Conservation (phyloP, 2,888 invertebrate genomes). For the Apamea anceps region DNA sequence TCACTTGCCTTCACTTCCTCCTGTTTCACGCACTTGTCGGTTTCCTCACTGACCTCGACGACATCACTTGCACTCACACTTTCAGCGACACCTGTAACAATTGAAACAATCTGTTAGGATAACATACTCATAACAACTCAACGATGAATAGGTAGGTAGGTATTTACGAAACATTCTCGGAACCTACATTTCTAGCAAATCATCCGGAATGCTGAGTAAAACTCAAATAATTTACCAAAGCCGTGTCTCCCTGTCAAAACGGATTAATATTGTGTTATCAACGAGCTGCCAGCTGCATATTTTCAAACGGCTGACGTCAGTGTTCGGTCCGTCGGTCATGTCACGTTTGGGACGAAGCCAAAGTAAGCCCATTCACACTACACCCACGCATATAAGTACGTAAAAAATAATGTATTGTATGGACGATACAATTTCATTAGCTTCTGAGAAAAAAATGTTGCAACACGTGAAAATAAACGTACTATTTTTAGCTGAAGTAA, state of each 20-base stretch:
- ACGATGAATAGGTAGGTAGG: background rate
- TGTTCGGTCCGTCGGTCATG: slow-evolving; percentile 65
- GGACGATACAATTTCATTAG: slow-evolving; percentile 51
- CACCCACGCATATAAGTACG: slow-evolving; percentile 73
- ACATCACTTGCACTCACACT: slow-evolving; percentile 88
- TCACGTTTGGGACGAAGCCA: slow-evolving; percentile 85
- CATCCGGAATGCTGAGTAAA: slow-evolving; percentile 35
- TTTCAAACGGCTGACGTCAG: slow-evolving; percentile 81
- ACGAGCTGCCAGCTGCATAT: slow-evolving; percentile 74
- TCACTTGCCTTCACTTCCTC: slow-evolving; percentile 84
- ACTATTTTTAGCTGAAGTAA: slow-evolving; percentile 27
- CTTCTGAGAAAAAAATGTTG: slow-evolving; percentile 33
- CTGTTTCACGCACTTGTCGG: slow-evolving; percentile 85
- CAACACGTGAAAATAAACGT: slow-evolving; percentile 18
- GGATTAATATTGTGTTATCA: slow-evolving; percentile 70
- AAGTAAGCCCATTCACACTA: slow-evolving; percentile 87
- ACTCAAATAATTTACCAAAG: slow-evolving; percentile 57
- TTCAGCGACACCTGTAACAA: slow-evolving; percentile 87
- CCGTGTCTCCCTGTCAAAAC: slow-evolving; percentile 54
- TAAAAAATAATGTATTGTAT: slow-evolving; percentile 76
- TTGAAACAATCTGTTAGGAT: slow-evolving; percentile 54
- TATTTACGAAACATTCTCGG: slow-evolving; percentile 10
- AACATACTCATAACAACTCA: background rate
- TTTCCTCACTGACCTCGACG: slow-evolving; percentile 84
- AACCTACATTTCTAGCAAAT: slow-evolving; percentile 34